These are phyloP conservation scores for Metopia argyrocephala DNA, from an alignment of 2,888 invertebrate species.

Conservation along the genomic window DNA sequence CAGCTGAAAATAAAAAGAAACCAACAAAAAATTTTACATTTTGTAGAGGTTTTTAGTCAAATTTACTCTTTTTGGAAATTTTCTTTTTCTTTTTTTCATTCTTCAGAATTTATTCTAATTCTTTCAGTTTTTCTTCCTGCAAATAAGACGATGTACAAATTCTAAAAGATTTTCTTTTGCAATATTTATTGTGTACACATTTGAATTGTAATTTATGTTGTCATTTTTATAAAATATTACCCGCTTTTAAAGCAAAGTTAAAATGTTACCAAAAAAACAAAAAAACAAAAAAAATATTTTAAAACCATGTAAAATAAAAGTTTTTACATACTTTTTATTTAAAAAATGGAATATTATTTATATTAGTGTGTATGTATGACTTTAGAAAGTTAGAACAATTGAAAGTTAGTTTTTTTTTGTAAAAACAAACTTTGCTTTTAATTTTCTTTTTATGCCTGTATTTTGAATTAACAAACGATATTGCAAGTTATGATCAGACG, in stretches of 20 bases:
- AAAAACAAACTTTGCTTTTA: too few species aligned
- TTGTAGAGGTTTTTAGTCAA: neutral
- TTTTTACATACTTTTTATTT: too few species aligned
- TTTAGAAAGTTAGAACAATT: too few species aligned
- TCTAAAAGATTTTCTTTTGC: conserved; percentile 10
- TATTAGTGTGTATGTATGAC: too few species aligned
- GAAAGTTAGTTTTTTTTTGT: too few species aligned
- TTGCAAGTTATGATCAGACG: too few species aligned
- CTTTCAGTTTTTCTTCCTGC: neutral
- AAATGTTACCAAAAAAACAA: too few species aligned
- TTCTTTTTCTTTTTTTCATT: conserved; percentile 2
- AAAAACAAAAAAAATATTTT: too few species aligned
- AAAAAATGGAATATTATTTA: too few species aligned
- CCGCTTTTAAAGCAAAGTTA: conserved; percentile 17
- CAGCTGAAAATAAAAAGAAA: neutral
- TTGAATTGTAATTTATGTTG: conserved; percentile 44
- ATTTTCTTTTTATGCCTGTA: too few species aligned
- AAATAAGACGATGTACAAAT: conserved; percentile 8
- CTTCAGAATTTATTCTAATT: neutral
- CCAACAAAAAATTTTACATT: neutral
- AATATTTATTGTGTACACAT: conserved; percentile 21
- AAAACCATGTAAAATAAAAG: too few species aligned
- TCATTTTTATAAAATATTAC: conserved; percentile 37
- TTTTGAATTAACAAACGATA: too few species aligned
- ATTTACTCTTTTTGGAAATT: neutral